A percentile compares a stretch with the other conserved stretches of the same genome.
These are phyloP conservation scores for Dicerorhinus sumatrensis DNA, from an alignment of 2,113 vertebrate species.

Conservation along the genomic window DNA sequence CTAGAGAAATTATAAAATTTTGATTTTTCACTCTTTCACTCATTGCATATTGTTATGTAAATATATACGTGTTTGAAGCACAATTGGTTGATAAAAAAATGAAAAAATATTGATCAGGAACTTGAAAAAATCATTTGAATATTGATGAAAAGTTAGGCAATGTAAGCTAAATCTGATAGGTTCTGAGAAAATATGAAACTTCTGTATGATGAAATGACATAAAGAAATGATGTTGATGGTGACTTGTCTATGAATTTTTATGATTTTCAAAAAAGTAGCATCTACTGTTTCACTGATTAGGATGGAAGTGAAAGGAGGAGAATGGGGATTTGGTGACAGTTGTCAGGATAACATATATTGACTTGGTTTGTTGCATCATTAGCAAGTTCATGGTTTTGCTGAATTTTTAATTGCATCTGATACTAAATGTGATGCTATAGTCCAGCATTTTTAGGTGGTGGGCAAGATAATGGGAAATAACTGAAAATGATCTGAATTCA, in stretches of 20 bases:
- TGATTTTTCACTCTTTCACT: not conserved
- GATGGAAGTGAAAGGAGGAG: not conserved
- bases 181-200: not conserved
- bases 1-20: not conserved
- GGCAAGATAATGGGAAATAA: slow-evolving; percentile 34
- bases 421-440: slow-evolving; percentile 56
- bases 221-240: slow-evolving; percentile 14
- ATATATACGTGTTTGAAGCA: not conserved
- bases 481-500: slow-evolving; percentile 46
- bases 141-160: slow-evolving; percentile 45
- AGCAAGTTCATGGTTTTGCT: slow-evolving; percentile 65
- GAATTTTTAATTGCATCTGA: slow-evolving; percentile 72
- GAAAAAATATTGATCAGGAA: slow-evolving; percentile 57
- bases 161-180: slow-evolving; percentile 3
- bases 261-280: not conserved
- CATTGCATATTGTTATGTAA: not conserved
- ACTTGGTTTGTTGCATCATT: slow-evolving; percentile 21
- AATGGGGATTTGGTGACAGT: not conserved
- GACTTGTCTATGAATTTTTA: not conserved
- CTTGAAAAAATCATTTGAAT: slow-evolving; percentile 55
- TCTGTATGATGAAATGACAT: not conserved
- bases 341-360: slow-evolving; percentile 54
- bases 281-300: not conserved
- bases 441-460: slow-evolving; percentile 27
- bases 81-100: slow-evolving; percentile 24